These are phyloP conservation scores for Rattus rattus DNA, from an alignment of 2,113 vertebrate species.

Conservation along the genomic window DNA sequence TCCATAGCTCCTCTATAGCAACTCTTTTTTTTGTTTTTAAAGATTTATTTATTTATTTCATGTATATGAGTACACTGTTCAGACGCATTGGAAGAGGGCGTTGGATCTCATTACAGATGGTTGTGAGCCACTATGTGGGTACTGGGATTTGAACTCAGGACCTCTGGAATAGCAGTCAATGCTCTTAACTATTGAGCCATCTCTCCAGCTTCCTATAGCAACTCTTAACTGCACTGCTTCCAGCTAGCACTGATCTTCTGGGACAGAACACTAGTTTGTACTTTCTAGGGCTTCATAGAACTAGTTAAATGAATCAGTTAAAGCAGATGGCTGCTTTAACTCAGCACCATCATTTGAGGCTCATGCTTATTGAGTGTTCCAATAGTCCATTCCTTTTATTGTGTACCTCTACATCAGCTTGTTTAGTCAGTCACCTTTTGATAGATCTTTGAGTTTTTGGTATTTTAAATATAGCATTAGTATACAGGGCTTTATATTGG, in stretches of 20 bases:
- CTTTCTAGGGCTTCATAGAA: conserved; percentile 14
- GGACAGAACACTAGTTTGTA: neutral
- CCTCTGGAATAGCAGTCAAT: too few species aligned
- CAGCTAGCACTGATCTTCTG: neutral
- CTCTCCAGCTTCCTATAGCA: neutral
- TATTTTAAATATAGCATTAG: conserved; percentile 20
- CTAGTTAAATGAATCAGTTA: neutral
- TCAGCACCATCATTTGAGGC: neutral
- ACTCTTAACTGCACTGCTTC: neutral
- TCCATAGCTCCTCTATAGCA: neutral
- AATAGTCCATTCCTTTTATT: neutral
- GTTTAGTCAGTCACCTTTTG: conserved; percentile 14
- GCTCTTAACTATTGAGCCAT: too few species aligned
- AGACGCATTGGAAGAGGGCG: too few species aligned
- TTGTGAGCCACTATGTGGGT: too few species aligned
- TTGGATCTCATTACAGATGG: too few species aligned
- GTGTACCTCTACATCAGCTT: neutral
- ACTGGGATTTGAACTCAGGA: too few species aligned
- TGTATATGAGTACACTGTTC: too few species aligned
- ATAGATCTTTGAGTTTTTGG: conserved; percentile 22
- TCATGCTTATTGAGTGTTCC: neutral
- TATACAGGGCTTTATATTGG: neutral
- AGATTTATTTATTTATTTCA: too few species aligned
- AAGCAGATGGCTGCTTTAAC: neutral
- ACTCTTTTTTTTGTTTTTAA: too few species aligned